These are phyloP conservation scores for Falco columbarius DNA, from an alignment of 2,797 vertebrate genomes.

Conservation along the genomic window DNA sequence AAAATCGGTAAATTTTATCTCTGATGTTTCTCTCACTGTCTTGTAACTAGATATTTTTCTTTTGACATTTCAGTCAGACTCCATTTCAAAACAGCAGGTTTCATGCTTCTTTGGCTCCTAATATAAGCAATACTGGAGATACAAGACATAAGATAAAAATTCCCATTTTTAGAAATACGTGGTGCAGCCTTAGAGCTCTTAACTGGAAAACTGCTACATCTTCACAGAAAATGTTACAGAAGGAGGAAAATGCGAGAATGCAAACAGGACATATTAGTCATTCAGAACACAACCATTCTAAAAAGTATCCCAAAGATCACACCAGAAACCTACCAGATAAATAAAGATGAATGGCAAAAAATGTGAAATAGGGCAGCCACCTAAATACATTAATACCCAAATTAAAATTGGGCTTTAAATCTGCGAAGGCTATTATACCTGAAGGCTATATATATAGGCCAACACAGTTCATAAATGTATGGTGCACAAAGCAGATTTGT, in stretches of 20 bases:
- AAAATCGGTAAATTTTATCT: constrained; percentile 27
- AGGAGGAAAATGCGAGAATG: neutral
- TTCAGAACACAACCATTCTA: neutral
- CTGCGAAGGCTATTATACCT: neutral
- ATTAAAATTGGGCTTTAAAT: constrained; percentile 7
- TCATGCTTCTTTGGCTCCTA: neutral
- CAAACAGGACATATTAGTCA: neutral
- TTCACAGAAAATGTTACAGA: neutral
- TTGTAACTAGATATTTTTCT: constrained; percentile 1
- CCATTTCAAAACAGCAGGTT: neutral
- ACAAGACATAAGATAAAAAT: neutral
- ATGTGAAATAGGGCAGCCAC: neutral
- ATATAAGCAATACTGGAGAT: neutral
- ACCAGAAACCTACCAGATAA: neutral
- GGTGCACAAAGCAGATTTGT: constrained; percentile 1
- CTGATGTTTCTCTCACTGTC: neutral
- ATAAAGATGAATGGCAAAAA: neutral
- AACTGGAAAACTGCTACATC: neutral
- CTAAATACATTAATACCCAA: neutral
- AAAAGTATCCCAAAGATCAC: neutral
- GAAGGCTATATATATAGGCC: neutral
- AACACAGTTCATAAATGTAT: neutral
- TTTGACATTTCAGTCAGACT: neutral
- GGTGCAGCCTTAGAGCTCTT: neutral
- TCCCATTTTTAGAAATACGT: neutral